Evolutionary conservation across 1,140 invertebrate genomes (phyloP).

Genomic region (Euura saliciscinereae): DNA sequence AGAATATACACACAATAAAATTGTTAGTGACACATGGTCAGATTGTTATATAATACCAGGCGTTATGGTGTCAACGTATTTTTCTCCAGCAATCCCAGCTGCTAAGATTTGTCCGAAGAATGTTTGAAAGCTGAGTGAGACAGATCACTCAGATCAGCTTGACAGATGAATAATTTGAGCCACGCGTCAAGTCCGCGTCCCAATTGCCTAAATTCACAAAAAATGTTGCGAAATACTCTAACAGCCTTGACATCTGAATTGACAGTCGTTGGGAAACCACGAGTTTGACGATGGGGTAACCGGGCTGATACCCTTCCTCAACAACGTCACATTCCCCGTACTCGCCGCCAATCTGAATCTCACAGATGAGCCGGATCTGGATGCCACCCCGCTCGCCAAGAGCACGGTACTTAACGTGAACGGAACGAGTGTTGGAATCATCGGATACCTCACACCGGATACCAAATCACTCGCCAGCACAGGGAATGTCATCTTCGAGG

Average conservation of each 20-base stretch:
- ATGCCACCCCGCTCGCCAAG: conserved; percentile 59
- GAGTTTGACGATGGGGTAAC: conserved; percentile 87
- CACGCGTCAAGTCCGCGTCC: no score
- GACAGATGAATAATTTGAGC: no score
- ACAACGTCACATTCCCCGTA: conserved; percentile 72
- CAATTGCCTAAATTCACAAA: no score
- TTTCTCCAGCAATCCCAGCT: no score
- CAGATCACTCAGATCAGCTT: no score
- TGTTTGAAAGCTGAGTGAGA: no score
- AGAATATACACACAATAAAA: no score
- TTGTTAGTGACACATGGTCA: no score
- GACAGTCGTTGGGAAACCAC: conserved; percentile 91
- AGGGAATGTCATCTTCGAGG: conserved; percentile 72
- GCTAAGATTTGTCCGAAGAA: no score
- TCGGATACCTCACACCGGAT: conserved; percentile 88
- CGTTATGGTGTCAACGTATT: no score
- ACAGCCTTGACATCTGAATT: conserved; percentile 18
- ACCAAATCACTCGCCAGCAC: conserved; percentile 70
- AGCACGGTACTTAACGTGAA: conserved; percentile 71
- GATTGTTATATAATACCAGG: no score
- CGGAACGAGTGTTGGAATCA: conserved; percentile 76
- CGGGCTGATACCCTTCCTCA: conserved; percentile 79
- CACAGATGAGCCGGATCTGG: conserved; percentile 67
- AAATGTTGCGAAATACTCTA: no score
- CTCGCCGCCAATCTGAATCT: conserved; percentile 80